Percentiles rank a stretch among this genome's conserved stretches.
These are phyloP conservation scores for Tethya wilhelma DNA, from an alignment of 37 sponge, comb jelly and placozoan genomes.

Conservation along the genomic window DNA sequence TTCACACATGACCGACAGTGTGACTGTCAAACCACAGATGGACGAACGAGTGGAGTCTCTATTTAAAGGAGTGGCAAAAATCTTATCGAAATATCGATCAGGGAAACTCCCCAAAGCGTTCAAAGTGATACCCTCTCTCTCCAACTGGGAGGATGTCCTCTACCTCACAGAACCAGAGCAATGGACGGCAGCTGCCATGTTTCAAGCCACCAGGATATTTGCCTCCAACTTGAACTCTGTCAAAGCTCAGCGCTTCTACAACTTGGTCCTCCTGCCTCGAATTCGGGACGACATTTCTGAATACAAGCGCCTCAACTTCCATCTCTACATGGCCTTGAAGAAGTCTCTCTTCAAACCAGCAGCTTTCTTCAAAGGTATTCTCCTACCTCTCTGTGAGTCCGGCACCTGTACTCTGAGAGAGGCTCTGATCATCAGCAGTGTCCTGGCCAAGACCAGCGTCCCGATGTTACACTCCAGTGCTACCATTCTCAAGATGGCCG, in stretches of 20 bases:
- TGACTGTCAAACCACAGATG: slow-evolving; percentile 18
- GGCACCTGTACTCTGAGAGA: slow-evolving; percentile 94
- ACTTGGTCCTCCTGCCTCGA: slow-evolving; percentile 91
- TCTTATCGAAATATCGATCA: slow-evolving; percentile 91
- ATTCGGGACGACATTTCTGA: slow-evolving; percentile 98
- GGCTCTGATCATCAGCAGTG: slow-evolving; percentile 95
- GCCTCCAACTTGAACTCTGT: slow-evolving; percentile 84
- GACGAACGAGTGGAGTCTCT: slow-evolving; percentile 77
- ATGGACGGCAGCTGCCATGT: slow-evolving; percentile 98
- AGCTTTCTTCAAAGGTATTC: slow-evolving; percentile 98
- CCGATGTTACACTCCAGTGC: slow-evolving; percentile 96
- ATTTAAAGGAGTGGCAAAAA: slow-evolving; percentile 86
- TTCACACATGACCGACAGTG: slow-evolving; percentile 45
- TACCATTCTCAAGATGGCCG: slow-evolving; percentile 93
- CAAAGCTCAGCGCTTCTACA: slow-evolving; percentile 93
- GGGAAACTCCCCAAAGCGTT: slow-evolving; percentile 98
- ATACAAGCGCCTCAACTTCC: slow-evolving; percentile 93
- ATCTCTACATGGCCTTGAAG: slow-evolving; percentile 95
- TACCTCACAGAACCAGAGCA: slow-evolving; percentile 86
- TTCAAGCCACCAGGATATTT: slow-evolving; percentile 94
- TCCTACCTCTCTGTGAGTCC: slow-evolving; percentile 89
- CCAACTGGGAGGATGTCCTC: slow-evolving; percentile 96
- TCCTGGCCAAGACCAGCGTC: slow-evolving; percentile 84
- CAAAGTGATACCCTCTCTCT: slow-evolving; percentile 91
- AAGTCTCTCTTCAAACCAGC: slow-evolving; percentile 97